Evolutionary conservation across 2,888 invertebrate genomes (phyloP).

Genomic region (Drymonia ruficornis): DNA sequence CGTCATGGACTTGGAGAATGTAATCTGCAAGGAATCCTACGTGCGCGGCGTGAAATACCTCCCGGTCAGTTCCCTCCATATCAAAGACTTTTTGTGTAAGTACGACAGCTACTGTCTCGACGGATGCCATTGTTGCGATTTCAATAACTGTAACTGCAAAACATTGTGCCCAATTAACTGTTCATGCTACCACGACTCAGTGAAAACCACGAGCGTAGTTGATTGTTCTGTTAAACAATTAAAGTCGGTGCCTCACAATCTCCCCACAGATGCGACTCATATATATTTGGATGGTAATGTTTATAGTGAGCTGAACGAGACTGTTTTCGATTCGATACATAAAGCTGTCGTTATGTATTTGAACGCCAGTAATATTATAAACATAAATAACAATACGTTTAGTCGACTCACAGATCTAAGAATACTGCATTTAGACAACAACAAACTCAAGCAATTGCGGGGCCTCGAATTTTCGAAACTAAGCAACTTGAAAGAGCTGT

Average conservation of each 20-base stretch:
- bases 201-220: conserved; percentile 95
- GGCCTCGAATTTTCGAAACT: conserved; percentile 94
- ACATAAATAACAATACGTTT: conserved; percentile 94
- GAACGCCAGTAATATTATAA: conserved; percentile 92
- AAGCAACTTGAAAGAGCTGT: conserved; percentile 91
- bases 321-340: conserved; percentile 71
- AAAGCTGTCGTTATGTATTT: conserved; percentile 89
- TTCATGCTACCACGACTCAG: conserved; percentile 96
- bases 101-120: conserved; percentile 96
- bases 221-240: conserved; percentile 94
- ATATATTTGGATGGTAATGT: conserved; percentile 96
- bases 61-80: conserved; percentile 89
- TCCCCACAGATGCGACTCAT: conserved; percentile 97
- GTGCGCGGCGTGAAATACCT: conserved; percentile 92
- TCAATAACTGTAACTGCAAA: conserved; percentile 97
- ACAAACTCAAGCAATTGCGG: conserved; percentile 90
- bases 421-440: conserved; percentile 93
- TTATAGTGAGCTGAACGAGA: conserved; percentile 88
- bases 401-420: conserved; percentile 90
- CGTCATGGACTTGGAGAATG: conserved; percentile 94
- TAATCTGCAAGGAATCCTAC: conserved; percentile 94
- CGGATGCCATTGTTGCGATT: conserved; percentile 97
- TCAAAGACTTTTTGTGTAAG: conserved; percentile 94
- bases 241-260: conserved; percentile 89
- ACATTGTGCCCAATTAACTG: conserved; percentile 97